Conservation (phyloP, 2,797 vertebrate genomes). For the Enteromius viviparus region DNA sequence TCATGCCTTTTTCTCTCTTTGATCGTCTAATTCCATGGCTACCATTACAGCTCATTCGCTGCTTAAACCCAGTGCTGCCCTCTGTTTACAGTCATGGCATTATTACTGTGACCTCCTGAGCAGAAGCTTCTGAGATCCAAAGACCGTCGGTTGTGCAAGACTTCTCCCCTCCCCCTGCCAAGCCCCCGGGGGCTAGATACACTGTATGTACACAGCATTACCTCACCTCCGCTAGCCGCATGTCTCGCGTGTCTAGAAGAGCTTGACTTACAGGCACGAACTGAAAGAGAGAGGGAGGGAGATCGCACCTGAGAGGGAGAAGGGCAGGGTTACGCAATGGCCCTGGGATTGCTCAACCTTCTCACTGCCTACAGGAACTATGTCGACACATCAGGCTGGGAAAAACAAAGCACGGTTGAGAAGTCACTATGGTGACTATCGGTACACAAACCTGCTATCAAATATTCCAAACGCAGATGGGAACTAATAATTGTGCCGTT, state of each 20-base stretch:
- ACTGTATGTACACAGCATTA: constrained; percentile 55
- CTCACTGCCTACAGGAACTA: constrained; percentile 58
- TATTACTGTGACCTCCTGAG: constrained; percentile 26
- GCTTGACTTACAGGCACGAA: constrained; percentile 53
- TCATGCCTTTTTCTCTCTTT: constrained; percentile 20
- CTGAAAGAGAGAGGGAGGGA: constrained; percentile 35
- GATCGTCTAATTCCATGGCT: constrained; percentile 23
- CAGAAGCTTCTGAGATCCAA: constrained; percentile 43
- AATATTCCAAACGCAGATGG: constrained; percentile 36
- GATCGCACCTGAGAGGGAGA: constrained; percentile 57
- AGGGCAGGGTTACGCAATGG: constrained; percentile 57
- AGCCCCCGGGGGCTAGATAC: constrained; percentile 41
- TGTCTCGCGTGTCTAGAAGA: constrained; percentile 50
- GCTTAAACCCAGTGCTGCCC: constrained; percentile 14
- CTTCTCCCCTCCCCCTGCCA: constrained; percentile 25
- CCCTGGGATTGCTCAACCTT: constrained; percentile 60
- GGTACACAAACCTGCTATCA: constrained; percentile 49
- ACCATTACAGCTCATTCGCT: constrained; percentile 4
- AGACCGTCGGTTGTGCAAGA: constrained; percentile 56
- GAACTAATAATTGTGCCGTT: constrained; percentile 1
- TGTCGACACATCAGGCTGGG: constrained; percentile 59
- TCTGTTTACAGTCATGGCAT: constrained; percentile 37
- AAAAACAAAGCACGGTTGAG: constrained; percentile 56
- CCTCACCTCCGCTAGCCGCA: constrained; percentile 53
- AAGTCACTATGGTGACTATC: constrained; percentile 58